Evolutionary conservation across 2,797 vertebrate genomes (phyloP), one percentile per base, ranked within the genome.

Genomic region (Anisognathus igniventris): DNA sequence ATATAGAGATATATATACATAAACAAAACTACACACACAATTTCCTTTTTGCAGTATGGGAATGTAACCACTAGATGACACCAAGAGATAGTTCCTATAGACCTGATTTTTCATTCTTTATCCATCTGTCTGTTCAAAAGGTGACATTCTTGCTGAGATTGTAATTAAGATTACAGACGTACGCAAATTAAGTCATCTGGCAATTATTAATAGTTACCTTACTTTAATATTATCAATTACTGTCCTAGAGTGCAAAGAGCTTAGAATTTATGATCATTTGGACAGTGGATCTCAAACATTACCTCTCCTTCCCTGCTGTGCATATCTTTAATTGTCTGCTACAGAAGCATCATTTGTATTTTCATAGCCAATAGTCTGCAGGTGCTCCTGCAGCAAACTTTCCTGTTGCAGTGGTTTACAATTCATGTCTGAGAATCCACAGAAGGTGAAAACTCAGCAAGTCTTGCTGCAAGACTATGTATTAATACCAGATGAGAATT

Each of bases 61-160:
- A 97, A 93, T 97, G 75, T 94, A 98, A 89, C 99, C 99, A 99
- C 99, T 99, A 99, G 99, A 99, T 99, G 99, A 98, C 99, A 99
- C 98, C 98, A 98, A 98, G 98, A 98, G 98, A 99, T 98, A 98
- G 98, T 98, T 98, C 96, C 97, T 98, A 92, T 98, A 98, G 94
- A 96, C 96, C 87, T 93, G 96, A 96, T 97, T 77, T 98, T 97
- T 96, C 95, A 94, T 93, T 97, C 92, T 96, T 95, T 96, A 95
- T 96, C 95, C 92, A 56, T 72, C 91, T 77, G 87, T 72, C 91
- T 96, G 71, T 92, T 96, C 91, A 84, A 97, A 94, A 96, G 95
- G 89, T 96, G 93, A 96, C 95, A 88, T 93, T 97, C 97, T 97
- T 95, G 95, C 96, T 97, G 89, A 96, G 93, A 97, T 92, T 96